Evolutionary conservation across 2,797 vertebrate genomes (phyloP), one percentile per base, ranked within the genome.

Genomic region (Spea hammondii): DNA sequence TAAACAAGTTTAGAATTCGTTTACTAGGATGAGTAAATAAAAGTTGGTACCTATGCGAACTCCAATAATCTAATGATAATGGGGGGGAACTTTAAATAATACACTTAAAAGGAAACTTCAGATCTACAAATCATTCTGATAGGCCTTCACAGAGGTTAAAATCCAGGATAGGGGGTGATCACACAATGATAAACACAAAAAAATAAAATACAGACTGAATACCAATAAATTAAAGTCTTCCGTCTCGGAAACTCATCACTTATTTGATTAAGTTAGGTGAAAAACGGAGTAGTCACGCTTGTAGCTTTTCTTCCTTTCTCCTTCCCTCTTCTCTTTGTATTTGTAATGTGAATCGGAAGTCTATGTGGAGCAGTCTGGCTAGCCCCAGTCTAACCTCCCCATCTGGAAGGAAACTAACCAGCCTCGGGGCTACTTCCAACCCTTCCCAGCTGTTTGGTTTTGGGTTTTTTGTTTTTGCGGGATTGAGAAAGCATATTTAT

Each of bases 381-480:
- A 96, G 93, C 97, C 97, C 94, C 92, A 83, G 89, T 90, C 93
- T 98, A 97, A 98, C 97, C 96, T 98, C 94, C 95, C 96, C 97
- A 98, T 98, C 96, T 99, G 97, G 97, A 98, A 96, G 94, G 94
- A 90, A 92, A 93, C 93, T 96, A 96, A 96, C 95, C 94, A 96
- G 95, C 97, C 96, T 98, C 92, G 94, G 93, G 97, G 97, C 97
- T 96, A 98, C 95, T 96, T 94, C 93, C 95, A 98, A 98, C 96
- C 96, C 96, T 97, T 98, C 97, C 97, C 97, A 99, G 97, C 97
- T 99, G 97, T 96, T 97, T 94, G 93, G 91, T 94, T 96, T 90
- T 92, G 93, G 93, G 89, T 91, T 93, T 93, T 93, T 92, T 89
- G 91, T 96, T 96, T 97, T 95, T 94, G 95, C 90, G 94, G 94